These are phyloP conservation scores for Euzetes globulus DNA, from an alignment of 2,888 invertebrate genomes.

Conservation along the genomic window DNA sequence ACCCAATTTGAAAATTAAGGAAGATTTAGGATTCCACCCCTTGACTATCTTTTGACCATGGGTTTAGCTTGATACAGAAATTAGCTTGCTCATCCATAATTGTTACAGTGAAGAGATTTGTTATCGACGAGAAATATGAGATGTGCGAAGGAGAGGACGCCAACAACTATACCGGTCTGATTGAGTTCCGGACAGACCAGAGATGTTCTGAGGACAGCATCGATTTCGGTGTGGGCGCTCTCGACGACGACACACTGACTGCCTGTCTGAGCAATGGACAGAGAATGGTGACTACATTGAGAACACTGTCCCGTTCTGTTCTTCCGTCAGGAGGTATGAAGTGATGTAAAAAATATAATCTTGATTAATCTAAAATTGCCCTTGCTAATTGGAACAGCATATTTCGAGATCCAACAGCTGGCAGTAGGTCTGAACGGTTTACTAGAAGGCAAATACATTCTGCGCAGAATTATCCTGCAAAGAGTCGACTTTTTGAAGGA, in stretches of 20 bases:
- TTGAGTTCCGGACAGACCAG: neutral
- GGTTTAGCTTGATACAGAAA: too few species aligned
- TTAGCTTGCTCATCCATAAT: too few species aligned
- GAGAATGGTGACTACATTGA: neutral
- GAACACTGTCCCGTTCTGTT: neutral
- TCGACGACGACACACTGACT: neutral
- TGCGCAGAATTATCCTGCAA: neutral
- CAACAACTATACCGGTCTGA: neutral
- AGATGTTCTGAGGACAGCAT: neutral
- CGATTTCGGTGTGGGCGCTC: neutral
- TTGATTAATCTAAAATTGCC: neutral
- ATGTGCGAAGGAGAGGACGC: neutral
- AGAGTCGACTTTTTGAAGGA: neutral
- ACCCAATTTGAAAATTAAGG: too few species aligned
- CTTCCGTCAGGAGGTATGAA: neutral
- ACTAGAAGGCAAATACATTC: neutral
- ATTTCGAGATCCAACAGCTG: neutral
- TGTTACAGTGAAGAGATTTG: neutral
- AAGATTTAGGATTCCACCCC: too few species aligned
- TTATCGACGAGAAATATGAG: neutral
- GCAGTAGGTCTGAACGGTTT: neutral
- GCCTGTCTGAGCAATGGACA: neutral
- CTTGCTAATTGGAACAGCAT: neutral
- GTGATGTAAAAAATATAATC: neutral
- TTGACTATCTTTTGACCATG: too few species aligned